A percentile compares a stretch with the other conserved stretches of the same genome.
Conservation (phyloP, 2,113 vertebrate genomes). For the Pongo pygmaeus region DNA sequence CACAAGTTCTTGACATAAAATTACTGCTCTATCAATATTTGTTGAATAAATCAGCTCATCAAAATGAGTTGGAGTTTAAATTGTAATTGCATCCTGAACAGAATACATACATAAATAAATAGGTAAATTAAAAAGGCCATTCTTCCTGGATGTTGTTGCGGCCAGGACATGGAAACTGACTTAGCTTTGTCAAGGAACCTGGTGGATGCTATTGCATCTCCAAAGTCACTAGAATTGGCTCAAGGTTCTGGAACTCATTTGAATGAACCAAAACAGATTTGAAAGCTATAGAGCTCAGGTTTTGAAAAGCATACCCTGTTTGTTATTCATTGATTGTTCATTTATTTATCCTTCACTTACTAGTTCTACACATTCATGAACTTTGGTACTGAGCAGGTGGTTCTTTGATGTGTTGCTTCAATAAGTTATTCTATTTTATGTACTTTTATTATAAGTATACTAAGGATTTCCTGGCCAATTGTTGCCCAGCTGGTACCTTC, state of each 20-base stretch:
- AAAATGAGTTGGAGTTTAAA: constrained; percentile 23
- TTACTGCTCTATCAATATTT: neutral
- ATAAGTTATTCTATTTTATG: neutral
- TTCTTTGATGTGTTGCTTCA: neutral
- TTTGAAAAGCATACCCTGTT: neutral
- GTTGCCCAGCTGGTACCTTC: neutral
- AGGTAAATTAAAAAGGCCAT: neutral
- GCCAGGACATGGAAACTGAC: neutral
- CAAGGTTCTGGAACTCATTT: neutral
- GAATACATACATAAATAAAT: neutral
- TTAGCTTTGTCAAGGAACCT: neutral
- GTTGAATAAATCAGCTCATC: constrained; percentile 34
- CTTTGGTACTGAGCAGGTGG: neutral
- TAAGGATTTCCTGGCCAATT: neutral
- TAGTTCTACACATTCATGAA: neutral
- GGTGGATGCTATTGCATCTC: neutral
- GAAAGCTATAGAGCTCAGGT: neutral
- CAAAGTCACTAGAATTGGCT: neutral
- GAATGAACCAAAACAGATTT: neutral
- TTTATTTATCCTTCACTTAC: neutral
- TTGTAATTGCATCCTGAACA: neutral
- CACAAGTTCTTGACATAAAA: neutral
- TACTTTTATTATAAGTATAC: neutral
- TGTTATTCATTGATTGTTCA: neutral
- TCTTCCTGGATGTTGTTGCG: neutral